Conservation (phyloP, 2,113 vertebrate genomes). For the Sitta europaea region DNA sequence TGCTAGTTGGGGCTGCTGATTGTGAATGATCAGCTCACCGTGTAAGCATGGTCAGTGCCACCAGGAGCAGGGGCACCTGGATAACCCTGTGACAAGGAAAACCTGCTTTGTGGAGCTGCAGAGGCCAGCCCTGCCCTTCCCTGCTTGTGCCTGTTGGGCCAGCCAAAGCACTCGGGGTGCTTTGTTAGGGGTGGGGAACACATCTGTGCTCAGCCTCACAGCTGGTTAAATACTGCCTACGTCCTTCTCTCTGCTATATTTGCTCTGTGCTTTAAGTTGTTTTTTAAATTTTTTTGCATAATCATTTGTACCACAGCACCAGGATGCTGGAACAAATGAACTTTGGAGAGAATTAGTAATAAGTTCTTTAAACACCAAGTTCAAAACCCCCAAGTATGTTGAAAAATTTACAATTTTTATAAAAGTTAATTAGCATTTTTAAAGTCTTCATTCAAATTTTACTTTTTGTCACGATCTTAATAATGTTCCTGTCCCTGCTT, state of each 20-base stretch:
- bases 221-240: not conserved
- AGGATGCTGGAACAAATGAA: not conserved
- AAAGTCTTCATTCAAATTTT: not conserved
- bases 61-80: not conserved
- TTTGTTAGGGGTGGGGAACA: not conserved
- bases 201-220: not conserved
- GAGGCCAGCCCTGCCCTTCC: not conserved
- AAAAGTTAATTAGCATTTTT: not conserved
- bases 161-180: not conserved
- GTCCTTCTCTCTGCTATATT: not conserved
- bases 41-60: not conserved
- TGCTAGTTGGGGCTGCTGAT: accelerated
- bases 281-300: not conserved
- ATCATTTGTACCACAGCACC: not conserved
- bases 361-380: not conserved
- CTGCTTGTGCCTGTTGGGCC: accelerated
- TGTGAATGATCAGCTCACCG: not conserved
- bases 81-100: not conserved
- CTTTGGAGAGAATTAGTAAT: not conserved
- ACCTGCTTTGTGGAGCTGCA: not conserved
- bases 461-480: not conserved
- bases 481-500: not conserved
- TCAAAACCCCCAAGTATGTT: not conserved
- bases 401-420: not conserved
- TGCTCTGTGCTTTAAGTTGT: not conserved